A percentile compares a stretch with the other conserved stretches of the same genome.
Conservation (phyloP, 2,888 invertebrate genomes). For the Melitaea athalia region DNA sequence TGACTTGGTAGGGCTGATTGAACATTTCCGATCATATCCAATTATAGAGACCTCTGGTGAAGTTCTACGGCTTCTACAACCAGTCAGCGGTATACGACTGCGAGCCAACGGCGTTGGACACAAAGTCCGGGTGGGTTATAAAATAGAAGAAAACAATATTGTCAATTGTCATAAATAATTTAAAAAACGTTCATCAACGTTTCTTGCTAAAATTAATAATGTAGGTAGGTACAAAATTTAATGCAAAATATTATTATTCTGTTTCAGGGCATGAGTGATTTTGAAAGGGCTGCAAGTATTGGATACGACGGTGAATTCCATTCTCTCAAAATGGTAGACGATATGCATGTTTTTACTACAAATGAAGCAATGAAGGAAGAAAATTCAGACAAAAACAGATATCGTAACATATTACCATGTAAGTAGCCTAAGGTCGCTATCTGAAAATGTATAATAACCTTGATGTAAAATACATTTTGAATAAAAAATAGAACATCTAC, state of each 20-base stretch:
- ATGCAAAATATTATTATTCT: neutral
- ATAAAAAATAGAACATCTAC: too few relatives aligned
- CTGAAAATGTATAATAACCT: neutral
- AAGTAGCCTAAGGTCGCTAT: conserved; percentile 44
- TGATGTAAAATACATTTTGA: too few relatives aligned
- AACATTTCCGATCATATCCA: conserved; percentile 97
- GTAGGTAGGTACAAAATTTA: too few relatives aligned
- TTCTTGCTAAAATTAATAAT: neutral
- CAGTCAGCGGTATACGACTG: conserved; percentile 94
- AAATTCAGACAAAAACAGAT: conserved; percentile 96
- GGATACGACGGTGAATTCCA: conserved; percentile 98
- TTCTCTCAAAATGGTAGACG: conserved; percentile 94
- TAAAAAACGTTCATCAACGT: neutral
- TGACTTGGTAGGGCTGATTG: conserved; percentile 94
- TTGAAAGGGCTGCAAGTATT: conserved; percentile 50
- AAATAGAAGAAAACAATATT: neutral
- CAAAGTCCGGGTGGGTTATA: conserved; percentile 52
- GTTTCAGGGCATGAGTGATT: conserved; percentile 57
- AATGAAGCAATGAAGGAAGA: conserved; percentile 93
- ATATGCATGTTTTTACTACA: conserved; percentile 92
- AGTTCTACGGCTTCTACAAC: conserved; percentile 95
- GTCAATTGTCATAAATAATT: neutral
- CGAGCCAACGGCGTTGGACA: conserved; percentile 79
- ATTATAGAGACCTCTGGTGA: conserved; percentile 98
- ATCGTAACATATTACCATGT: conserved; percentile 98